These are phyloP conservation scores for Spilogale gracilis DNA, from an alignment of 2,113 vertebrate species.

Conservation along the genomic window DNA sequence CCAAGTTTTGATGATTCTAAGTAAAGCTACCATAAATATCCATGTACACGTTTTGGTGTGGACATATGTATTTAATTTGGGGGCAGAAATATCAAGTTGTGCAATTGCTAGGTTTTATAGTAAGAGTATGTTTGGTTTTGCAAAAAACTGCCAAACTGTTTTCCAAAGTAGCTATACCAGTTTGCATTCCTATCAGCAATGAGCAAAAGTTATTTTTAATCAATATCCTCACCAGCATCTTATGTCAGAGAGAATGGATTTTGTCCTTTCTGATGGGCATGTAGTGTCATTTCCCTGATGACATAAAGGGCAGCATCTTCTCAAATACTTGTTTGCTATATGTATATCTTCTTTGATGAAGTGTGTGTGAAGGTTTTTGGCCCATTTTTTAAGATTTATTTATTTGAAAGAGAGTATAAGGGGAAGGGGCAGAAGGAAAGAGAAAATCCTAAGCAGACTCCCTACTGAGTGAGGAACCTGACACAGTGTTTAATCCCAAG, in stretches of 20 bases:
- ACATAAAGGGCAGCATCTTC: not conserved
- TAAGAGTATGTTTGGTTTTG: not conserved
- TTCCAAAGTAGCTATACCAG: not conserved
- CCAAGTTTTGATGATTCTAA: conserved; percentile 4
- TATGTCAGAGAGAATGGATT: not conserved
- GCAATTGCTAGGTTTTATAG: not conserved
- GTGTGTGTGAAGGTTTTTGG: not conserved
- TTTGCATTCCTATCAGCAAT: not conserved
- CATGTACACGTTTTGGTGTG: not conserved
- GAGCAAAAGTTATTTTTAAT: not conserved
- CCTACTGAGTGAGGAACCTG: not conserved
- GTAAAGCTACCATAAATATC: not conserved
- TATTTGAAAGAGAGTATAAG: not conserved
- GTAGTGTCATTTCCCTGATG: not conserved
- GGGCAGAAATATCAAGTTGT: not conserved
- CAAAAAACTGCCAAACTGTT: not conserved
- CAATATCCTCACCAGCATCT: not conserved
- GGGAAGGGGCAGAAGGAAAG: not conserved
- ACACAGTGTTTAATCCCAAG: not conserved
- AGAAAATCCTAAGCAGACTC: not conserved
- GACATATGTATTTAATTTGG: not conserved
- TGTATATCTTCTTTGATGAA: not conserved
- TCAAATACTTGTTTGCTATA: not conserved
- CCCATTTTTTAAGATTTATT: not conserved
- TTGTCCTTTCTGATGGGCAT: not conserved